Evolutionary conservation across 2,888 invertebrate species (phyloP), one percentile per base, ranked within the genome.

Genomic region (Cerastis leucographa): DNA sequence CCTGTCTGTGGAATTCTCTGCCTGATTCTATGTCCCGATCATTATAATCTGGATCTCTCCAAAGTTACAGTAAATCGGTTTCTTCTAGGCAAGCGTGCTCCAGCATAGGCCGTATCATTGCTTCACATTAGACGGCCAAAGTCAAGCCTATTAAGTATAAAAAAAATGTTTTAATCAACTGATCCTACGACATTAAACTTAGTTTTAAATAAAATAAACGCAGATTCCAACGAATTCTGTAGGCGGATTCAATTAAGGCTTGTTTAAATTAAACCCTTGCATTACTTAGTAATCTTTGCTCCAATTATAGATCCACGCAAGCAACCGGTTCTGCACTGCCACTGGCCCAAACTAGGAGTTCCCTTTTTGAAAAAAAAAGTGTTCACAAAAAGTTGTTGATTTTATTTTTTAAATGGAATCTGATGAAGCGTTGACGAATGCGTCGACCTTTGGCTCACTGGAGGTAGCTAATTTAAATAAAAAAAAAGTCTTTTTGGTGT

Each of bases 241-340:
- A 29, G 83, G 83, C 40, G 86, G 61, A 62, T 62, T 74, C 49
- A 76, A 83, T 82, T 66, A 65, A 51, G n/a, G 29, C 35, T 65
- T 59, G 69, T 83, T 77, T 42, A 72, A 65, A 74, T 74, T 59
- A 25, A 71, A 71, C 70, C 62, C 51, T 19, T 49, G 25, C 71
- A 46, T 54, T 54, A 78, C 74, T 72, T 44, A 70, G 69, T 83
- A 78, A 46, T 42, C 70, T 76, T 74, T 72, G 74, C 62, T 74
- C 71, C 73, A 76, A 83, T 76, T 83, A 73, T 61, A 81, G 72
- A 14, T 6, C 7, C 22, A 54, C 49, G 56, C 29, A 74, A 46
- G 12, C 1, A 46, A 70, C 79, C 71, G 69, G 85, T 83, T 78
- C 25, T 65, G 69, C 66, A 64, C 29, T 12, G 54, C 49, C 7